Evolutionary conservation across 1,140 invertebrate species (phyloP).

Genomic region (Mizuhopecten yessoensis): DNA sequence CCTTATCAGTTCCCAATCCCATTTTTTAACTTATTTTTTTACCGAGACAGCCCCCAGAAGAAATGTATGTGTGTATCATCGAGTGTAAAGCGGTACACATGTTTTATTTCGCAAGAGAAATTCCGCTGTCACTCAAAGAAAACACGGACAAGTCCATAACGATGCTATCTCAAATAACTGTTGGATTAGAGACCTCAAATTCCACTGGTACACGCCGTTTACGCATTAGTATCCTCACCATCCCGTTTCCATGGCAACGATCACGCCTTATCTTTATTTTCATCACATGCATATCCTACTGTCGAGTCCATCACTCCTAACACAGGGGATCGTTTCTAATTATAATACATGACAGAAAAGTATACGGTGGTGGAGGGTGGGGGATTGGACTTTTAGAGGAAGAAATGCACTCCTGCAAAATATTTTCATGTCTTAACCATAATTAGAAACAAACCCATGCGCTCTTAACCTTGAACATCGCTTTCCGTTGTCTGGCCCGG

Average conservation of each 20-base stretch:
- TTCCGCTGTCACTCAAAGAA: conserved; percentile 24
- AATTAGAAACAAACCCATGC: too few relatives aligned
- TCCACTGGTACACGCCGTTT: not conserved
- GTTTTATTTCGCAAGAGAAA: not conserved
- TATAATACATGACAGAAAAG: too few relatives aligned
- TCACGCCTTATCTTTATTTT: not conserved
- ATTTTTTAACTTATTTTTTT: not conserved
- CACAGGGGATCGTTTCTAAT: too few relatives aligned
- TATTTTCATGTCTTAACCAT: too few relatives aligned
- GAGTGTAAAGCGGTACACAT: not conserved
- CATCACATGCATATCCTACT: not conserved
- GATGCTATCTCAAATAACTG: not conserved
- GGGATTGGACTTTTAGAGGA: too few relatives aligned
- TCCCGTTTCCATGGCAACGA: conserved; percentile 5
- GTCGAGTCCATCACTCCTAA: not conserved
- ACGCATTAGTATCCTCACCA: not conserved
- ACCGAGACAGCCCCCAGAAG: not conserved
- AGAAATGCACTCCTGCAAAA: too few relatives aligned
- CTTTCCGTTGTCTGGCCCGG: not conserved
- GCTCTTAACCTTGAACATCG: too few relatives aligned
- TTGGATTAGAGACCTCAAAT: not conserved
- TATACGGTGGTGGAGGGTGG: too few relatives aligned
- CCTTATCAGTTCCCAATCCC: not conserved
- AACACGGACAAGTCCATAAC: not conserved
- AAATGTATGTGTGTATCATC: not conserved